Percentiles rank a stretch among this genome's conserved stretches.
Conservation (phyloP, 2,888 invertebrate species). For the Ligdia adustata region DNA sequence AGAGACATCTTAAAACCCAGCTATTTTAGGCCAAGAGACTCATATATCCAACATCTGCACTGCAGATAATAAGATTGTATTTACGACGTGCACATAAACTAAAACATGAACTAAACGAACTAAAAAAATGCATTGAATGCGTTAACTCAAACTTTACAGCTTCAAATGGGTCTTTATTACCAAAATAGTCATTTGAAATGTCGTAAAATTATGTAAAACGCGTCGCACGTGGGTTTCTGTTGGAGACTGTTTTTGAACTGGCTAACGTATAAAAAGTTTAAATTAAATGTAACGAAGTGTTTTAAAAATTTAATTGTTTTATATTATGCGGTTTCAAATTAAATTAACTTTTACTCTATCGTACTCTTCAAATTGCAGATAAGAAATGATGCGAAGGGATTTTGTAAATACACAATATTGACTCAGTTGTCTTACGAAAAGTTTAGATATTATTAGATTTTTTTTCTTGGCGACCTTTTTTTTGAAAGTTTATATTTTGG, state of each 20-base stretch:
- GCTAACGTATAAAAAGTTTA: too few species aligned
- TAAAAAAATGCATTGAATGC: conserved; percentile 11
- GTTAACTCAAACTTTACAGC: conserved; percentile 1
- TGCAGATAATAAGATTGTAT: conserved; percentile 13
- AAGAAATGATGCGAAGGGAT: too few species aligned
- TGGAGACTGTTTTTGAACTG: not conserved
- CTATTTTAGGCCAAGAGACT: conserved; percentile 2
- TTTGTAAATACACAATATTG: too few species aligned
- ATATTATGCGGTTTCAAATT: too few species aligned
- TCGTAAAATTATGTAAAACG: conserved; percentile 1
- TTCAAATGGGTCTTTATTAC: conserved; percentile 21
- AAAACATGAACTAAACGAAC: conserved; percentile 4
- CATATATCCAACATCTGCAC: conserved; percentile 14
- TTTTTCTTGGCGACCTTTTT: too few species aligned
- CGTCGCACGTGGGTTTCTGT: conserved; percentile 2
- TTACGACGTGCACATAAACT: conserved; percentile 4
- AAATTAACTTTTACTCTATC: too few species aligned
- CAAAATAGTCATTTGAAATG: conserved; percentile 20
- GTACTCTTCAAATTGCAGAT: too few species aligned
- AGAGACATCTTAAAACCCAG: not conserved
- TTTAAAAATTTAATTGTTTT: too few species aligned
- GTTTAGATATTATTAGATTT: too few species aligned
- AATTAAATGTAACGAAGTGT: too few species aligned
- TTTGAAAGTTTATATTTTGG: too few species aligned
- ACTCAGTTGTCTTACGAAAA: too few species aligned